These are phyloP conservation scores for Argyrosomus japonicus DNA, from an alignment of 2,113 vertebrate genomes.

Conservation along the genomic window DNA sequence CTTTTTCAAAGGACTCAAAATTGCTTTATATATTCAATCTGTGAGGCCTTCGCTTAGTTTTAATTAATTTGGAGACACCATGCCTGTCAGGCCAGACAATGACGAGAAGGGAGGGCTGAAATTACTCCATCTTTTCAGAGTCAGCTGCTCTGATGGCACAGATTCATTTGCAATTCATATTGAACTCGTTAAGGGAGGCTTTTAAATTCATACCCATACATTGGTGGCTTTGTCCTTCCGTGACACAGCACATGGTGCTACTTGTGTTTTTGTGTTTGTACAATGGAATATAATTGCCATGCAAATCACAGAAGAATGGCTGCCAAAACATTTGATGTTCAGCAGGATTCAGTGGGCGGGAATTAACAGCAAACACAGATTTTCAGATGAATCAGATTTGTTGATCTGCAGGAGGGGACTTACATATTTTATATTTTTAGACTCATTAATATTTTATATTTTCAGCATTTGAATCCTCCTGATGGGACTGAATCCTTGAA, in stretches of 20 bases:
- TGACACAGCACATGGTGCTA: constrained; percentile 63
- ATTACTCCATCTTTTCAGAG: constrained; percentile 28
- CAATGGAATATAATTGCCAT: constrained; percentile 67
- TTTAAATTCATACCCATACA: constrained; percentile 74
- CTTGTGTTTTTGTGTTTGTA: constrained; percentile 61
- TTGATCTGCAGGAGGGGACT: background rate
- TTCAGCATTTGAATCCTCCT: too few species aligned
- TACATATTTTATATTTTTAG: background rate
- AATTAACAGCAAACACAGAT: constrained; percentile 15
- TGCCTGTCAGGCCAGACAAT: background rate
- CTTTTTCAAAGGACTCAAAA: background rate
- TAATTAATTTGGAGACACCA: background rate
- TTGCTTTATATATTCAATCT: background rate
- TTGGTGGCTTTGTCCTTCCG: constrained; percentile 42
- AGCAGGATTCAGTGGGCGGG: constrained; percentile 27
- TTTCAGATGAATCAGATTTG: constrained; percentile 34
- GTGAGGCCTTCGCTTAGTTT: constrained; percentile 9
- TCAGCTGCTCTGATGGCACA: constrained; percentile 57
- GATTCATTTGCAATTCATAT: constrained; percentile 75
- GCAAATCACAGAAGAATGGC: constrained; percentile 65
- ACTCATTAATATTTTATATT: background rate
- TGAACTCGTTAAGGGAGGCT: constrained; percentile 51
- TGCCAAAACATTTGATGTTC: constrained; percentile 46
- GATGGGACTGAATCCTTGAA: too few species aligned
- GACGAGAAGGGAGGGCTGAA: background rate